Percentiles rank a stretch among this genome's conserved stretches.
Conservation (phyloP, 2,113 vertebrate species). For the Cyphomyrus plagiostoma region DNA sequence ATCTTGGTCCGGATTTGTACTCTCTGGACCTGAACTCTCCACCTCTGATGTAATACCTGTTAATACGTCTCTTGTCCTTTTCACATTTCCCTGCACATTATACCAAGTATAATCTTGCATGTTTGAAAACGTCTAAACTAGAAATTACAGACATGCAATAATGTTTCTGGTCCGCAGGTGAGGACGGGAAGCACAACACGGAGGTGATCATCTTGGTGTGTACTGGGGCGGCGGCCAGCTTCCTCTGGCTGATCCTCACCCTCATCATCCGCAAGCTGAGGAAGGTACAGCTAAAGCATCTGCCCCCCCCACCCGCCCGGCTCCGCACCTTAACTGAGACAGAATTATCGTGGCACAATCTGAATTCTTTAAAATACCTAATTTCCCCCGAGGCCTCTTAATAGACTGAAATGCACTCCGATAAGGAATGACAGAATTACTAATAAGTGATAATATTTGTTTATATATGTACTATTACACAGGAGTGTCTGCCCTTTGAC, state of each 20-base stretch:
- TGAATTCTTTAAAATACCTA: not conserved
- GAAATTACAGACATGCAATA: not conserved
- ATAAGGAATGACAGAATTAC: not conserved
- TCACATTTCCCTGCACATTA: not conserved
- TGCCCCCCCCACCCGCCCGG: not conserved
- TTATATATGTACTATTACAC: constrained; percentile 10
- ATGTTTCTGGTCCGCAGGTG: constrained; percentile 55
- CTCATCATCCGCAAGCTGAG: constrained; percentile 84
- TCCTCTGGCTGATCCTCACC: constrained; percentile 89
- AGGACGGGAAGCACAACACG: constrained; percentile 74
- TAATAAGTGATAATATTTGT: constrained; percentile 29
- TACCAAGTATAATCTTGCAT: not conserved
- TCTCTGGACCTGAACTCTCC: not conserved
- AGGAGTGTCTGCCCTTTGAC: not conserved
- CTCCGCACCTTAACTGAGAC: not conserved
- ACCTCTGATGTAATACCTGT: not conserved
- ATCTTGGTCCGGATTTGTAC: no score
- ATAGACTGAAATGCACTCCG: not conserved
- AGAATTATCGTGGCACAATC: not conserved
- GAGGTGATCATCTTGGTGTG: constrained; percentile 87
- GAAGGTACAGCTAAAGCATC: constrained; percentile 62
- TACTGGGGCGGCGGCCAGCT: constrained; percentile 78
- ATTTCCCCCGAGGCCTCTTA: not conserved
- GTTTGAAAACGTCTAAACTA: not conserved
- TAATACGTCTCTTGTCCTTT: not conserved